Base-by-base conservation (phyloP, 23 tunicate genomes). In the Diplosoma virens region DNA sequence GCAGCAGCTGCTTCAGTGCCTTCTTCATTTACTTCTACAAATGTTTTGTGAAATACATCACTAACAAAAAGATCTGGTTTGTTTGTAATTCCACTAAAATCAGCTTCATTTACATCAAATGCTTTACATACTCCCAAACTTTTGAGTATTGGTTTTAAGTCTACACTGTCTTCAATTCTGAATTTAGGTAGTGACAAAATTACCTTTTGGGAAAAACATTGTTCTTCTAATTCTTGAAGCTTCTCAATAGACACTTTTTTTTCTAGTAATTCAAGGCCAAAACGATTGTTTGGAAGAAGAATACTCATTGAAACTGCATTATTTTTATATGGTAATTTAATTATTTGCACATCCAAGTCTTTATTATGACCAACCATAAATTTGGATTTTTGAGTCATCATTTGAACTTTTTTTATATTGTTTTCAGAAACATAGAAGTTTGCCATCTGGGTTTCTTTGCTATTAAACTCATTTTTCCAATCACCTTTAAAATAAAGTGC, bases 1-100 rank as follows among this genome's bases (percentile, higher is more conserved):
- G 97, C 97, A 30, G 97, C 97, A 11, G 97, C 97, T 0, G 97
- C 91, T 59, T 80, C 87, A 11, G 93, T 61, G 26, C 97, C 97
- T 79, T 90, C 90, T 84, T 90, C 97, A 58, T 84, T 75, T 14
- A 90, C 97, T 67, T 84, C 90, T 26, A 90, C 18, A 58, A 84
- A 74, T 7, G 97, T 79, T 79, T 90, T 90, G 79, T 90, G 97
- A 29, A 47, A 55, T 41, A 84, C 66, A 26, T 32, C 74, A 0
- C 85, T 77, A 14, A 84, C 79, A 33, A 31, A 73, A 31, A 90
- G 68, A 54, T 84, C 75, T 2, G 37, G 32, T 25, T 25, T 25
- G 20, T 27, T 58, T 3, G 86, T 59, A 34, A 90, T 90, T 22
- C 66, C 75, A 31, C 41, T 7, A 27, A 90, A 63, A 47, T 84